These are phyloP conservation scores for Lutraria lutraria DNA, from an alignment of 2,888 invertebrate species.

Conservation along the genomic window DNA sequence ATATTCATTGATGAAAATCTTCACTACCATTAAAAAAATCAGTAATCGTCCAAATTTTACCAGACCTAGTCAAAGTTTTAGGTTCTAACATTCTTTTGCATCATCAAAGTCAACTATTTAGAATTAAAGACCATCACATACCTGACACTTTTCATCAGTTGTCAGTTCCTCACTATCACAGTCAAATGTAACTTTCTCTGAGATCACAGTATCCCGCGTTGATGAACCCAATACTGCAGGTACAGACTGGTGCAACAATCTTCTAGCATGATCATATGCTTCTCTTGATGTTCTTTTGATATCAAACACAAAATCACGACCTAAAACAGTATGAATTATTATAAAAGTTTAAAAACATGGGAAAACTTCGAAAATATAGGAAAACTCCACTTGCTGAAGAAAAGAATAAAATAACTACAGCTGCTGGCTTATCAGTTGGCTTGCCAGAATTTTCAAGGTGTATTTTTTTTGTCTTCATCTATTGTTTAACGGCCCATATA, in stretches of 20 bases:
- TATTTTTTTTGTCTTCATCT: too few species aligned
- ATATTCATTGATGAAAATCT: too few species aligned
- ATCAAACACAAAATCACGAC: slow-evolving; percentile 96
- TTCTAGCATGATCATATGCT: slow-evolving; percentile 94
- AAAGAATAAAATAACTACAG: too few species aligned
- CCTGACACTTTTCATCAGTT: slow-evolving; percentile 46
- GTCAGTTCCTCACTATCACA: slow-evolving; percentile 52
- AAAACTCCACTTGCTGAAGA: too few species aligned
- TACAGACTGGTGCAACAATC: slow-evolving; percentile 45
- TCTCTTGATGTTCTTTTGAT: slow-evolving; percentile 95
- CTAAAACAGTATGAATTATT: slow-evolving; percentile 87
- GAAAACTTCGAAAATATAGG: not conserved
- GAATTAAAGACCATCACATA: not conserved
- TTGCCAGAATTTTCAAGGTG: too few species aligned
- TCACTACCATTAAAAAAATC: too few species aligned
- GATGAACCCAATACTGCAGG: not conserved
- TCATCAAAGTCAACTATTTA: too few species aligned
- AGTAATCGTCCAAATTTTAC: too few species aligned
- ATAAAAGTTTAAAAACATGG: not conserved
- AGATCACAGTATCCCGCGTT: not conserved
- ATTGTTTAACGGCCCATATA: too few species aligned
- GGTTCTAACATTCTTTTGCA: too few species aligned
- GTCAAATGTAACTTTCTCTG: slow-evolving; percentile 38
- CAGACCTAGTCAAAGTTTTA: too few species aligned
- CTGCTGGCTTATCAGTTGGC: too few species aligned